Base-by-base conservation (phyloP, 2,113 vertebrate species). In the Cyprinodon variegatus region DNA sequence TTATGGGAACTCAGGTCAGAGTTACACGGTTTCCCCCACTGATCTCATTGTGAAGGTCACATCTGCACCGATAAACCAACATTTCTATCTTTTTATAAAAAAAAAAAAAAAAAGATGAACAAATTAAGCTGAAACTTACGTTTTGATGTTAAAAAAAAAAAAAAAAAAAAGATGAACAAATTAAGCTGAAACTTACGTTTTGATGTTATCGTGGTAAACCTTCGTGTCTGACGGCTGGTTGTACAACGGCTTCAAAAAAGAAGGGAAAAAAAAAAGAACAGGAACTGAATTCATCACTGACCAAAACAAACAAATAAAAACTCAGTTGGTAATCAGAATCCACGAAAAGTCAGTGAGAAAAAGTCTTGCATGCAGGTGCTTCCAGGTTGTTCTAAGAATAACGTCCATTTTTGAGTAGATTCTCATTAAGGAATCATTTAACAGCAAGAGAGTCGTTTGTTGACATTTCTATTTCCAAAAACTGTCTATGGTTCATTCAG, bases 201-300 rank as follows among this genome's bases (percentile, higher is more conserved):
- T 99, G 92, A 99, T 99, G 96, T 99, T 99, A 89, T 99, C 98
- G 86, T 99, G 98, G 93, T 99, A 99, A 73, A 99, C 97, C 89
- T 99, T 99, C 73, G 98, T 99, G 90, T 99, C 98, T 10, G 98
- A 99, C 0, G 98, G 98, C 68, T 99, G 98, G 94, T 99, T 99
- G 89, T 98, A 99, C 63, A 99, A 95, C 11, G 98, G 98, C 98
- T 99, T 45, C 90, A 37, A 63, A 59, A 17, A 61, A 3, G 37
- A 63, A 39, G 11, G 4, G 4, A 17, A 40, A 57, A 3, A 38
- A 29, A 45, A 37, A 0, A 0, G 13, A 37, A 78, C 15, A 65
- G 13, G 59, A 14, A 81, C 85, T 41, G 39, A 63, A 84, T 90
- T 86, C 86, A 82, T 89, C 11, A 86, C 86, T 77, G 29, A 29